Evolutionary conservation across 2,797 vertebrate species (phyloP).

Genomic region (Podarcis siculus): DNA sequence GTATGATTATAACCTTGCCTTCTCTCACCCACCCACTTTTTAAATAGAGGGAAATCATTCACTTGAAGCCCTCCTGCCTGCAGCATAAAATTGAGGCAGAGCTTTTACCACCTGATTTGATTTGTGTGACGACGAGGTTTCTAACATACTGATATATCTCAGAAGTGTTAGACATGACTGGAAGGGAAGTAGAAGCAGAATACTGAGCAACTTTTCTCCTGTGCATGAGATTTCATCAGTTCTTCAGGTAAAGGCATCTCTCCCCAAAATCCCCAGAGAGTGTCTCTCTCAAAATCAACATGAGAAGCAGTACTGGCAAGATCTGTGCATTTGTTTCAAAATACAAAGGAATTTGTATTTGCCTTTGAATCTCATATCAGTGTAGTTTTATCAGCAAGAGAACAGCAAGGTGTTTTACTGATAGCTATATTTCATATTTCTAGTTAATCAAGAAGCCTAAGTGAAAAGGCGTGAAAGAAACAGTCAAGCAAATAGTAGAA

Average conservation of each 20-base stretch:
- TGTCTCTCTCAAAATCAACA: not conserved
- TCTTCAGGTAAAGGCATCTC: not conserved
- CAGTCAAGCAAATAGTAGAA: constrained; percentile 80
- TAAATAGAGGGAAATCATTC: no score
- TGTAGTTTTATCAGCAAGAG: not conserved
- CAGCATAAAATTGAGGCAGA: no score
- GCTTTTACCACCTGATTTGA: not conserved
- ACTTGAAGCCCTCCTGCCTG: no score
- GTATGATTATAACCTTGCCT: no score
- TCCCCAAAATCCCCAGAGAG: no score
- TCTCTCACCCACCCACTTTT: no score
- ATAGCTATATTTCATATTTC: not conserved
- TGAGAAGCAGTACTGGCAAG: not conserved
- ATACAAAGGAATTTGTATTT: not conserved
- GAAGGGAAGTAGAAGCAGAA: not conserved
- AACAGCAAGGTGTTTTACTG: not conserved
- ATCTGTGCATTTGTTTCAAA: not conserved
- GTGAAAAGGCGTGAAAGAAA: not conserved
- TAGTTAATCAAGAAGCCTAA: no score
- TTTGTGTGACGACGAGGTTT: not conserved
- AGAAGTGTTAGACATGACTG: not conserved
- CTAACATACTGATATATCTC: not conserved
- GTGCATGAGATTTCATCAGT: not conserved
- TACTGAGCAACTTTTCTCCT: not conserved
- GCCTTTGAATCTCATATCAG: not conserved